Conservation (phyloP, 2,113 vertebrate species). For the Procavia capensis region DNA sequence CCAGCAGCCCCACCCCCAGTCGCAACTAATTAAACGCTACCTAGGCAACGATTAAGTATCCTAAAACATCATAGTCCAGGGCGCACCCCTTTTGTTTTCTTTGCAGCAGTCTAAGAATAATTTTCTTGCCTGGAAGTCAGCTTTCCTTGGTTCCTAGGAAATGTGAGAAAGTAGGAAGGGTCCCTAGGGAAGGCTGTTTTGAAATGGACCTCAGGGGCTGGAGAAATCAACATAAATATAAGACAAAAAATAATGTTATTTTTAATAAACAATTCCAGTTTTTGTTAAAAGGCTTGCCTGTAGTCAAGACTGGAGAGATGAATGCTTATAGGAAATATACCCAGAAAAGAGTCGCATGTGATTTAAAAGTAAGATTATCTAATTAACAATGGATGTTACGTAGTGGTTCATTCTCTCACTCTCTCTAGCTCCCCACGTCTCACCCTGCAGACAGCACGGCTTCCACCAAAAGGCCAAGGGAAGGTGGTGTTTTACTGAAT, state of each 20-base stretch:
- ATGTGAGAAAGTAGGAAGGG: slow-evolving; percentile 37
- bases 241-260: slow-evolving; percentile 46
- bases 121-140: slow-evolving; percentile 67
- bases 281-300: neutral
- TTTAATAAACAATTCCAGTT: neutral
- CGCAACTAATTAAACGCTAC: slow-evolving; percentile 82
- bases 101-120: neutral
- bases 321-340: neutral
- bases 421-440: neutral
- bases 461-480: too few relatives aligned
- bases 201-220: neutral
- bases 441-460: neutral
- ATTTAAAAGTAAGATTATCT: neutral
- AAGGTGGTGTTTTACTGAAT: neutral
- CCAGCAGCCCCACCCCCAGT: slow-evolving; percentile 61
- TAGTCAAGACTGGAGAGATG: neutral
- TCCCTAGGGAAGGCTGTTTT: slow-evolving; percentile 12
- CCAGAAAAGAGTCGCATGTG: neutral
- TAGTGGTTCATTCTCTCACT: neutral
- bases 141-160: slow-evolving; percentile 46
- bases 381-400: neutral
- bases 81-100: slow-evolving; percentile 75
- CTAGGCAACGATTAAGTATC: slow-evolving; percentile 74
- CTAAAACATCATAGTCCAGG: slow-evolving; percentile 60
- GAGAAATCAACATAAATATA: neutral